A percentile compares a stretch with the other conserved stretches of the same genome.
Evolutionary conservation across 1,140 invertebrate species (phyloP).

Genomic region (Brachionus manjavacas): DNA sequence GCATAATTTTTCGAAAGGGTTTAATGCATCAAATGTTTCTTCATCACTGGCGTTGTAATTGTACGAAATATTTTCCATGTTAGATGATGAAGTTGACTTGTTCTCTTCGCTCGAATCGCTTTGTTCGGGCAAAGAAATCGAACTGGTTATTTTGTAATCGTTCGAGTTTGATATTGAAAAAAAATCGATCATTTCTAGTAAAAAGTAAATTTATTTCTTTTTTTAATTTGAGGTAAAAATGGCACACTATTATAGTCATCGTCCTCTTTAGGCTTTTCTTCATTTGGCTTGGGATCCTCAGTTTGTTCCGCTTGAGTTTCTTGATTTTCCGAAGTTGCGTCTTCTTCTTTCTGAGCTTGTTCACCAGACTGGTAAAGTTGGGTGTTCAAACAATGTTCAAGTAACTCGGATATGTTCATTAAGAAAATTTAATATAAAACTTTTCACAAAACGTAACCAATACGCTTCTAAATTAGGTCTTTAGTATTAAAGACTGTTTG

Average conservation of each 20-base stretch:
- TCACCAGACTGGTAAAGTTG: neutral
- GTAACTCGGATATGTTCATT: conserved; percentile 37
- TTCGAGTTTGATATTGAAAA: neutral
- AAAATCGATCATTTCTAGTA: conserved; percentile 30
- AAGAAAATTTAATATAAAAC: neutral
- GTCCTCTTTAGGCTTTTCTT: neutral
- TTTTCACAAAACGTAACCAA: neutral
- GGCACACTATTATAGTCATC: neutral
- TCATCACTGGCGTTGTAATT: neutral
- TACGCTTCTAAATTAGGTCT: neutral
- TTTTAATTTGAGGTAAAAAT: neutral
- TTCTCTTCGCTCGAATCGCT: neutral
- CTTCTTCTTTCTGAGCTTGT: neutral
- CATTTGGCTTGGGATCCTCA: neutral
- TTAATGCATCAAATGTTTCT: conserved; percentile 12
- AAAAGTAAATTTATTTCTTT: neutral
- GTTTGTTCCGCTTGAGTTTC: neutral
- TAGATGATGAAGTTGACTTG: neutral
- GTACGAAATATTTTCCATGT: neutral
- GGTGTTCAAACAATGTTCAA: conserved; percentile 20
- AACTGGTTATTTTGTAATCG: neutral
- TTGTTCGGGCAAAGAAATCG: neutral
- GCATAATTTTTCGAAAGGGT: conserved; percentile 33
- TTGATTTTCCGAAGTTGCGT: neutral
- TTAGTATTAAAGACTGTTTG: neutral